phyloP scores from a whole-genome alignment of 2,888 invertebrate genomes.

The Elgonia sp. region DNA sequence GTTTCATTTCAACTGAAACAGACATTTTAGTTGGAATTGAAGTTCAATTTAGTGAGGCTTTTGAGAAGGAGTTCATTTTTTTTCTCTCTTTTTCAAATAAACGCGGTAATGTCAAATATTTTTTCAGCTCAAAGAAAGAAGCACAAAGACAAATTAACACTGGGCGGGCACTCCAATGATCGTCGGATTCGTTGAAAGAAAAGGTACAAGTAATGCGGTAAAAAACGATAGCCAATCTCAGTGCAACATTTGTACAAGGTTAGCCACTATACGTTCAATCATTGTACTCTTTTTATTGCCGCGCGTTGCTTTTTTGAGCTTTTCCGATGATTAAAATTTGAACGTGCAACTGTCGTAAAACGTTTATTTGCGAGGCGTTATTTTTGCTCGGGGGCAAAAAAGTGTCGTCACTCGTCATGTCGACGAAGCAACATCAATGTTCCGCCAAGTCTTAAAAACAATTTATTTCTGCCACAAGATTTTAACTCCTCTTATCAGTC shows the following conservation, averaged over 20 bases:
- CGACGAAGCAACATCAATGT: too few relatives aligned
- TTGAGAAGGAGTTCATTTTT: background rate
- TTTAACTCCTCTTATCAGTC: too few relatives aligned
- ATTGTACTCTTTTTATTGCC: conserved; percentile 3
- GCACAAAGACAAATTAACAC: conserved; percentile 43
- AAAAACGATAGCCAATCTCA: conserved; percentile 50
- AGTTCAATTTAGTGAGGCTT: conserved; percentile 14
- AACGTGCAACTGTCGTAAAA: conserved; percentile 6
- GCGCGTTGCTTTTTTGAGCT: conserved; percentile 35
- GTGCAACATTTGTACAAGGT: conserved; percentile 48
- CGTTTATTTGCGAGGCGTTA: background rate
- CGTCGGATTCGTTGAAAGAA: conserved; percentile 47
- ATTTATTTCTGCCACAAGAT: too few relatives aligned
- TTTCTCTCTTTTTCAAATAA: conserved; percentile 11
- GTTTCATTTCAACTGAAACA: background rate
- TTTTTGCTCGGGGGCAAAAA: background rate
- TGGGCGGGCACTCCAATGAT: conserved; percentile 29
- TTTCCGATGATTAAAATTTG: conserved; percentile 35
- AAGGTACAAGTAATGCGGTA: conserved; percentile 41
- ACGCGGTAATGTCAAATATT: conserved; percentile 39
- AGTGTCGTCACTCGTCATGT: too few relatives aligned
- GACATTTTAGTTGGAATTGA: conserved; percentile 7
- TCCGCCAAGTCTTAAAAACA: too few relatives aligned
- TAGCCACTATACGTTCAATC: conserved; percentile 41
- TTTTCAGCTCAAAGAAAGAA: conserved; percentile 37